Conservation (phyloP, 2,113 vertebrate genomes). For the Sphaerodactylus townsendi region DNA sequence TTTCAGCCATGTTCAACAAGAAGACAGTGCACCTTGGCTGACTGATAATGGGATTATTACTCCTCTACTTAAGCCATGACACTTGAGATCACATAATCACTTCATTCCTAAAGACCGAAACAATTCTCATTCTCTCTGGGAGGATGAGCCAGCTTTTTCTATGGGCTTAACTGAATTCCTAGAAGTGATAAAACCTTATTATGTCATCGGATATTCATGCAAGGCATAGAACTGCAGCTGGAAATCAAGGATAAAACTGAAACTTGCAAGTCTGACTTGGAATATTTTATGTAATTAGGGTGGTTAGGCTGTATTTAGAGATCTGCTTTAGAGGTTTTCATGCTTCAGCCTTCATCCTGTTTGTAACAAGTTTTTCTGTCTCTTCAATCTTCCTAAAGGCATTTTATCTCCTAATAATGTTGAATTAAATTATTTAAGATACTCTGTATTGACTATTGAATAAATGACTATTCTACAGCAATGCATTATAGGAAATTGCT, state of each 20-base stretch:
- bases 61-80: slow-evolving; percentile 22
- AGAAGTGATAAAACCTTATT: not conserved
- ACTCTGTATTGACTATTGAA: not conserved
- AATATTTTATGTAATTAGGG: not conserved
- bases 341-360: slow-evolving; percentile 9
- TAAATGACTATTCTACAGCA: slow-evolving; percentile 11
- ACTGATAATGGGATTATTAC: slow-evolving; percentile 1
- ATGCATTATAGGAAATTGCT: slow-evolving; percentile 2
- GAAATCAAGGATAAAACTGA: not conserved
- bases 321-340: not conserved
- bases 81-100: slow-evolving; percentile 21
- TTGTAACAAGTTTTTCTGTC: slow-evolving; percentile 3
- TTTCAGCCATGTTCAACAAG: slow-evolving; percentile 7
- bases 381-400: not conserved
- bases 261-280: not conserved
- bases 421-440: slow-evolving; percentile 21
- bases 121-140: not conserved
- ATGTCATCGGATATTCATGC: not conserved
- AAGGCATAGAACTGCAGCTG: not conserved
- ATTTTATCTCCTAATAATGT: not conserved
- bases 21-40: not conserved
- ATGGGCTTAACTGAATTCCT: slow-evolving; percentile 3
- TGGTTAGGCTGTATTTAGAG: slow-evolving; percentile 8
- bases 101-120: slow-evolving; percentile 16
- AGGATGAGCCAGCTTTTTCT: not conserved